Evolutionary conservation across 2,113 vertebrate species (phyloP).

Genomic region (Nycticorax nycticorax): DNA sequence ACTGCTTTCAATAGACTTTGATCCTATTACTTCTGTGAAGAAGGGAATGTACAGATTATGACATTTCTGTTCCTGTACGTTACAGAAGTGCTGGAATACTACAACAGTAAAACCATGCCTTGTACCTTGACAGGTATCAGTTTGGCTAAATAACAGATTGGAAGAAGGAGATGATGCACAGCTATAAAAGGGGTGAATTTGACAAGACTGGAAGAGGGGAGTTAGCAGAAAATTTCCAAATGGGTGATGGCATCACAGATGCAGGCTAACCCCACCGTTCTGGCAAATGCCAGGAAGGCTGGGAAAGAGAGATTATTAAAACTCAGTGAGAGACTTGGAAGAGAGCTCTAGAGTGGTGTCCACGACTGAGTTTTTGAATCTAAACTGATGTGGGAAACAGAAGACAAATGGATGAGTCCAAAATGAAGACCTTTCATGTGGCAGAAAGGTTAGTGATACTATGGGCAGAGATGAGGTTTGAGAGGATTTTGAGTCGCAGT

Average conservation of each 20-base stretch:
- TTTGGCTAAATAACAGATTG: not conserved
- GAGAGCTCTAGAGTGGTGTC: not conserved
- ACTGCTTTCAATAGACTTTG: not conserved
- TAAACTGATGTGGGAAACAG: not conserved
- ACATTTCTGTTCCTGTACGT: not conserved
- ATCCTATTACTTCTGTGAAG: not conserved
- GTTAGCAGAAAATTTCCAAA: not conserved
- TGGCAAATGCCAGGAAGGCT: not conserved
- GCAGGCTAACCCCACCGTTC: not conserved
- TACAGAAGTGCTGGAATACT: not conserved
- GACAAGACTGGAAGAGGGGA: not conserved
- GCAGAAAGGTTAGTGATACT: not conserved
- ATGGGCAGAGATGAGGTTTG: not conserved
- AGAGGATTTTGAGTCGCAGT: not conserved
- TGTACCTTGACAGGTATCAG: not conserved
- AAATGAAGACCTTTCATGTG: not conserved
- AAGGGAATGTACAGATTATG: not conserved
- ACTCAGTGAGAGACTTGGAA: not conserved
- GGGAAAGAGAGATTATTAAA: not conserved
- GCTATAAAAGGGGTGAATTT: not conserved
- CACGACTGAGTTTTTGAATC: not conserved
- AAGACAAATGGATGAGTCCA: not conserved
- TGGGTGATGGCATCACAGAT: not conserved
- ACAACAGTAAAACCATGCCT: rapidly evolving
- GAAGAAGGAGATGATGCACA: not conserved